Evolutionary conservation across 2,888 invertebrate species (phyloP).

Genomic region (Lottia scabra): DNA sequence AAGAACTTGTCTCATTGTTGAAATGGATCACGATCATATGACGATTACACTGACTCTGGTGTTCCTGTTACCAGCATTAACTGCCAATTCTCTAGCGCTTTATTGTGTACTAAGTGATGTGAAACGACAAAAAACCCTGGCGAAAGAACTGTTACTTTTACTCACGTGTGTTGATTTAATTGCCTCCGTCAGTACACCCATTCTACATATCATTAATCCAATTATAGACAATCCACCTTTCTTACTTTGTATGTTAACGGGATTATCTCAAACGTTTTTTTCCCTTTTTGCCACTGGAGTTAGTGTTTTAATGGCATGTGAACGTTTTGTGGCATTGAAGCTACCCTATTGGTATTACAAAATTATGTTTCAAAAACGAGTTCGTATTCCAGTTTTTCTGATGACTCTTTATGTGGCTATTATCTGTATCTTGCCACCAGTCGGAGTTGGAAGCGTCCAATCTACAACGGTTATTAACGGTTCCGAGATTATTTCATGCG

Average conservation of each 20-base stretch:
- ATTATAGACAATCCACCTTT: not conserved
- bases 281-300: not conserved
- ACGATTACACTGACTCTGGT: not conserved
- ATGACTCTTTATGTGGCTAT: not conserved
- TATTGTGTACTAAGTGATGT: not conserved
- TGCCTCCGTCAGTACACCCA: not conserved
- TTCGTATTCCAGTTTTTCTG: not conserved
- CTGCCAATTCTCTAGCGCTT: not conserved
- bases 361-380: not conserved
- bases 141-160: not conserved
- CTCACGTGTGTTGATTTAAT: not conserved
- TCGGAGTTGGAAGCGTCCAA: not conserved
- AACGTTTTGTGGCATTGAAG: not conserved
- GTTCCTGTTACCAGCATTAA: not conserved
- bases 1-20: no score
- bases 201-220: not conserved
- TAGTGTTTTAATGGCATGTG: not conserved
- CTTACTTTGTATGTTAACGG: not conserved
- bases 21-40: no score
- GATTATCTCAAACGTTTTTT: not conserved
- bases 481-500: not conserved
- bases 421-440: not conserved
- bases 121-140: not conserved
- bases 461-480: not conserved
- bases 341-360: not conserved